A percentile compares a stretch with the other conserved stretches of the same genome.
Conservation (phyloP, 2,797 vertebrate genomes). For the Acanthopagrus latus region DNA sequence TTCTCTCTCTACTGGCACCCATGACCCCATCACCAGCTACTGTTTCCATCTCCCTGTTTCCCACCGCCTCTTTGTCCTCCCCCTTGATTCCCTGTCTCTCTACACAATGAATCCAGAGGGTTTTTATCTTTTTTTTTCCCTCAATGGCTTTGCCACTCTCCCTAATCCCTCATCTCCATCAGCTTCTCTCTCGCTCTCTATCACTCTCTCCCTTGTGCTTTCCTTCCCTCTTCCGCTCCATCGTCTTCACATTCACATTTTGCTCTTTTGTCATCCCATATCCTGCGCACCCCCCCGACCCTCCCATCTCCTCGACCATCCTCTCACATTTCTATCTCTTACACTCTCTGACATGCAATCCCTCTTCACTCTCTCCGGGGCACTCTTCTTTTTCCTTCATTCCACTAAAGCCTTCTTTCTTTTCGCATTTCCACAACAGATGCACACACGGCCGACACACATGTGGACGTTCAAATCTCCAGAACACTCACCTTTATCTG, state of each 20-base stretch:
- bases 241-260: conserved; percentile 56
- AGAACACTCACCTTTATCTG: conserved; percentile 16
- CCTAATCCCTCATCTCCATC: conserved; percentile 78
- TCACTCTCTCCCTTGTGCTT: conserved; percentile 55
- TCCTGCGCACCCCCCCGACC: background rate
- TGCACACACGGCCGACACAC: conserved; percentile 34
- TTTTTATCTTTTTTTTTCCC: conserved; percentile 48
- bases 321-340: conserved; percentile 68
- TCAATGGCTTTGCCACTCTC: conserved; percentile 69
- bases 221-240: conserved; percentile 45
- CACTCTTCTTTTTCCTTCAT: conserved; percentile 50
- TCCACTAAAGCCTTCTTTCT: conserved; percentile 51
- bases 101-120: conserved; percentile 62
- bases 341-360: conserved; percentile 70
- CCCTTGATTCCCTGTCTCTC: conserved; percentile 58
- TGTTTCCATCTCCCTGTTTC: conserved; percentile 40
- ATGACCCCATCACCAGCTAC: conserved; percentile 49
- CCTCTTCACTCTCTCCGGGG: conserved; percentile 64
- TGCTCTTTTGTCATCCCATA: conserved; percentile 34
- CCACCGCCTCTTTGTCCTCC: conserved; percentile 39
- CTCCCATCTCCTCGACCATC: conserved; percentile 8
- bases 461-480: conserved; percentile 3
- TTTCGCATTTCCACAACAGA: conserved; percentile 62
- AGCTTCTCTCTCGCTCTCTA: conserved; percentile 50
- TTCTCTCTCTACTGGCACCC: conserved; percentile 40